These are phyloP conservation scores for Lerema accius DNA, from an alignment of 1,140 invertebrate genomes.

Conservation along the genomic window DNA sequence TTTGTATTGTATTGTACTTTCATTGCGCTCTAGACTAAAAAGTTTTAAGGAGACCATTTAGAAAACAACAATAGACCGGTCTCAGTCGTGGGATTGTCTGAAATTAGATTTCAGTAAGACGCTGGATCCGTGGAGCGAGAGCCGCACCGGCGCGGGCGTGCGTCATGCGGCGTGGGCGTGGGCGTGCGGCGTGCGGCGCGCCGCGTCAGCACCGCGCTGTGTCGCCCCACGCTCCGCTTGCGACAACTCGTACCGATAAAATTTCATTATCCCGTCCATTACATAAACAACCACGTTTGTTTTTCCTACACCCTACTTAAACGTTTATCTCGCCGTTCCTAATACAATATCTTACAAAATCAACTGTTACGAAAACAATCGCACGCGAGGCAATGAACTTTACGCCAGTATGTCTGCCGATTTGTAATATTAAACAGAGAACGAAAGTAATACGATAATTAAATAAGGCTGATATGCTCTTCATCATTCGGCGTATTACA, in stretches of 20 bases:
- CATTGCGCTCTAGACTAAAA: not conserved
- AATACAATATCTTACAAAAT: not conserved
- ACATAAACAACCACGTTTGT: conserved; percentile 23
- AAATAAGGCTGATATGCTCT: conserved; percentile 27
- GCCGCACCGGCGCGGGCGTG: too few relatives aligned
- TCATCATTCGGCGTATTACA: conserved; percentile 23
- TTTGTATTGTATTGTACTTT: not conserved
- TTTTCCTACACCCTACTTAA: conserved; percentile 12
- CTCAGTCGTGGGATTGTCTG: conserved; percentile 71
- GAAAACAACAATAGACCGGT: conserved; percentile 55
- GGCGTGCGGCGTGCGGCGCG: conserved; percentile 60
- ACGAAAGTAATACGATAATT: conserved; percentile 26
- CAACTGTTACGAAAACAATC: not conserved
- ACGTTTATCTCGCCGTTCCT: conserved; percentile 1
- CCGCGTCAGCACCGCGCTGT: conserved; percentile 55
- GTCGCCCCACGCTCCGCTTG: conserved; percentile 24
- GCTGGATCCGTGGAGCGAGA: conserved; percentile 66
- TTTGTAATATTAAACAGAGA: too few relatives aligned
- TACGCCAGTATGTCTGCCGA: not conserved
- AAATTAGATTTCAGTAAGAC: conserved; percentile 82
- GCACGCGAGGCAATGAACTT: not conserved
- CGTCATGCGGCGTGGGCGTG: too few relatives aligned
- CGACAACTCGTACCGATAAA: conserved; percentile 19
- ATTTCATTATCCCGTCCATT: conserved; percentile 22
- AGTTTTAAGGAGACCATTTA: conserved; percentile 19